Percentiles rank a stretch among this genome's conserved stretches.
phyloP scores from a whole-genome alignment of 2,888 invertebrate species.

The Volucella bombylans region DNA sequence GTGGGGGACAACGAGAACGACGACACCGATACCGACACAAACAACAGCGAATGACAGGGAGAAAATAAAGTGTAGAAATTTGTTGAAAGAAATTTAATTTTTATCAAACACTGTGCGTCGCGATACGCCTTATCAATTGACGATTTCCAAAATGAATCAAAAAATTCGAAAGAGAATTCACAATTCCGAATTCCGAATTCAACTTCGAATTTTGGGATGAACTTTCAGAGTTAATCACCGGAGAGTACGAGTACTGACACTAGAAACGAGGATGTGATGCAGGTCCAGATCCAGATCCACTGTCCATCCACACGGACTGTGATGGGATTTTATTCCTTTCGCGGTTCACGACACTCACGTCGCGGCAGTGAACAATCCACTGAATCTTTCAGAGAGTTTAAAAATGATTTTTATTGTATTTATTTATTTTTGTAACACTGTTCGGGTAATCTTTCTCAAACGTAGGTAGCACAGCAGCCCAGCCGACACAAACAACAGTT shows the following conservation, averaged over 20 bases:
- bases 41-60: slow-evolving; percentile 26
- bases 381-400: slow-evolving; percentile 21
- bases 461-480: slow-evolving; percentile 21
- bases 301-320: not conserved
- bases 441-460: slow-evolving; percentile 29
- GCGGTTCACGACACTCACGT: slow-evolving; percentile 47
- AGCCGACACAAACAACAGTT: slow-evolving; percentile 38
- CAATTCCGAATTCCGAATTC: not conserved
- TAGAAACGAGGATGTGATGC: slow-evolving; percentile 50
- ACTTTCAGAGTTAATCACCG: slow-evolving; percentile 12
- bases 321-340: slow-evolving; percentile 45
- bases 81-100: slow-evolving; percentile 19
- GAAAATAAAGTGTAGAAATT: slow-evolving; percentile 8
- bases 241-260: slow-evolving; percentile 15
- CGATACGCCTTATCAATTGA: slow-evolving; percentile 56
- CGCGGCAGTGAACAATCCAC: slow-evolving; percentile 45
- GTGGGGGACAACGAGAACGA: slow-evolving; percentile 44
- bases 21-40: slow-evolving; percentile 1
- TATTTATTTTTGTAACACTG: slow-evolving; percentile 40
- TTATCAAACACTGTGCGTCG: slow-evolving; percentile 33
- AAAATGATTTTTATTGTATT: slow-evolving; percentile 33
- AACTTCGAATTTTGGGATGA: not conserved
- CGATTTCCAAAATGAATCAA: slow-evolving; percentile 2
- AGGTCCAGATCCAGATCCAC: not conserved
- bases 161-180: slow-evolving; percentile 6